Conservation (phyloP, 2,888 invertebrate genomes). For the Synanthedon formicaeformis region DNA sequence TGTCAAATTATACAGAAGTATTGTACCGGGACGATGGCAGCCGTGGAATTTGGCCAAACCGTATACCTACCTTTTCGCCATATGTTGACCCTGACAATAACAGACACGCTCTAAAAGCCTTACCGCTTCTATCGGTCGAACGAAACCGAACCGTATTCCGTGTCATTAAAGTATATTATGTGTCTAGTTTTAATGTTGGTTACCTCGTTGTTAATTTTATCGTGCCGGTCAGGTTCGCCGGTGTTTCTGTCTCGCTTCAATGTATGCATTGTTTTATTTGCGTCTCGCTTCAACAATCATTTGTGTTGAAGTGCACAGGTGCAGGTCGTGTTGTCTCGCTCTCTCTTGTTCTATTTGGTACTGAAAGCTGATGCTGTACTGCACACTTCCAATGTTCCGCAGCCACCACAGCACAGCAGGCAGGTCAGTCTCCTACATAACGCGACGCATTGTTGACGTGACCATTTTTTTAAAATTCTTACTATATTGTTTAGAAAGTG, state of each 20-base stretch:
- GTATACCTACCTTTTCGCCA: slow-evolving; percentile 47
- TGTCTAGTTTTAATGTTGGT: slow-evolving; percentile 12
- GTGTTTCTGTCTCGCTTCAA: slow-evolving; percentile 36
- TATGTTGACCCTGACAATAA: slow-evolving; percentile 66
- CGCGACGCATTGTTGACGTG: slow-evolving; percentile 29
- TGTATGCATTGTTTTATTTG: slow-evolving; percentile 53
- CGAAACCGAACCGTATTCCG: background rate
- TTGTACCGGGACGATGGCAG: slow-evolving; percentile 16
- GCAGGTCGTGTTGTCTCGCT: slow-evolving; percentile 47
- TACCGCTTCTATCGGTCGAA: background rate
- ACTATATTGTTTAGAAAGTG: slow-evolving; percentile 30
- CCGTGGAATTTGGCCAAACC: slow-evolving; percentile 46
- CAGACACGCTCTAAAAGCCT: slow-evolving; percentile 20
- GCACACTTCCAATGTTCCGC: slow-evolving; percentile 10
- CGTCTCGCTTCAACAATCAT: slow-evolving; percentile 43
- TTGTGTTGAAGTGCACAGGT: slow-evolving; percentile 65
- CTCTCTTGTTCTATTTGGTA: slow-evolving; percentile 30
- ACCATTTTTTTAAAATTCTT: background rate
- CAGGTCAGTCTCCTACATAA: slow-evolving; percentile 42
- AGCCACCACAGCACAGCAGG: too few species aligned
- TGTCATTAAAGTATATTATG: slow-evolving; percentile 5
- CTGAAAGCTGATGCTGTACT: slow-evolving; percentile 2
- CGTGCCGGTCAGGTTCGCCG: slow-evolving; percentile 15
- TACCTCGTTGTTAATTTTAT: slow-evolving; percentile 17
- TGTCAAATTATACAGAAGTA: slow-evolving; percentile 9